phyloP scores from a whole-genome alignment of 2,113 vertebrate genomes.

The Ciconia stormi region DNA sequence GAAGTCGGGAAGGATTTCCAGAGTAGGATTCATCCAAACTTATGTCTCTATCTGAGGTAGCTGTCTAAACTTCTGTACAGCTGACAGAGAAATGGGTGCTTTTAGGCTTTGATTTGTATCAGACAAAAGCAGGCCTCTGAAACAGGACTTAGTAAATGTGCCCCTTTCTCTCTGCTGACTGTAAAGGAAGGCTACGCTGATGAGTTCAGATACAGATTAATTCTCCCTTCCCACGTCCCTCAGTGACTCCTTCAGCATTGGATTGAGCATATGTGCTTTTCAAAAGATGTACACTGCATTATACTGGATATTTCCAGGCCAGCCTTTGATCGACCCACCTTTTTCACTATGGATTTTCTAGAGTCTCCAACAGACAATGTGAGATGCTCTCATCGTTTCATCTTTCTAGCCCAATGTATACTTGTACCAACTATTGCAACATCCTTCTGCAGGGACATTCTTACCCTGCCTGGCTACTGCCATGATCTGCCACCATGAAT shows the following conservation, averaged over 20 bases:
- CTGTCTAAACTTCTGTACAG: background rate
- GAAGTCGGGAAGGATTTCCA: background rate
- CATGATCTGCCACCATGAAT: background rate
- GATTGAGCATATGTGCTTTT: fast-evolving
- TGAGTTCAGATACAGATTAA: background rate
- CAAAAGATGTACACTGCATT: background rate
- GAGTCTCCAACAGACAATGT: background rate
- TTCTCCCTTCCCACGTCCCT: background rate
- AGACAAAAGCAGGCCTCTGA: background rate
- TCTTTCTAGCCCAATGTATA: background rate
- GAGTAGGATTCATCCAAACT: background rate
- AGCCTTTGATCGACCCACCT: background rate
- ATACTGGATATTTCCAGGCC: background rate
- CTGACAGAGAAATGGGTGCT: background rate
- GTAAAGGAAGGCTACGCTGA: background rate
- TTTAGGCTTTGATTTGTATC: background rate
- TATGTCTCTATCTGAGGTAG: background rate
- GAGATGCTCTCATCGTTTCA: background rate
- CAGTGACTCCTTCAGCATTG: background rate
- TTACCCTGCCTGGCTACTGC: background rate
- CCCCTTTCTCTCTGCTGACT: background rate
- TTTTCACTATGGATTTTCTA: background rate
- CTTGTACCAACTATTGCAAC: background rate
- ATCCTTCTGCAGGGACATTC: background rate
- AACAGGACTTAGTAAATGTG: background rate